phyloP scores from a whole-genome alignment of 2,888 invertebrate species.

The Sesamia inferens region DNA sequence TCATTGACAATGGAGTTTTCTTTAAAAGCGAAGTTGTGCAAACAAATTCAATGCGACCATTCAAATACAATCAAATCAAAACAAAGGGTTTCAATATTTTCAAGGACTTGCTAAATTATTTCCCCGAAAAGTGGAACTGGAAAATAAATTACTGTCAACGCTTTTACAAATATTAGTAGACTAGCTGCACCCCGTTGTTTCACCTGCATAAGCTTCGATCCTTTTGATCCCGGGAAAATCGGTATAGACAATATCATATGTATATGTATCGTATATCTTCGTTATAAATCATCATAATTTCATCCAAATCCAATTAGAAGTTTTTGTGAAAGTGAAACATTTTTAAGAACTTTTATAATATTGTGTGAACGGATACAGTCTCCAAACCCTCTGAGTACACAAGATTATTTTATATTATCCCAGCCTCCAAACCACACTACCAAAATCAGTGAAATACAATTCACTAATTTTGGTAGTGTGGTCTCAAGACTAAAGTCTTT shows the following conservation, averaged over 20 bases:
- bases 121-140: background rate
- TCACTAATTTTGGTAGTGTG: no score
- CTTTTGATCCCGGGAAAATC: no score
- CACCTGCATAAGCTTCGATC: no score
- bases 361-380: slow-evolving; percentile 10
- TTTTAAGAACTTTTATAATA: background rate
- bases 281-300: no score
- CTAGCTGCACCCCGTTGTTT: no score
- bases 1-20: background rate
- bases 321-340: no score
- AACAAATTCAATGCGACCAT: slow-evolving; percentile 5
- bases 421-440: background rate
- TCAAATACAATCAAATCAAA: slow-evolving; percentile 10
- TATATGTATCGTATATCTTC: no score
- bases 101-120: slow-evolving; percentile 2
- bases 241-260: no score
- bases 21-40: background rate
- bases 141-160: slow-evolving; percentile 12
- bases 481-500: no score
- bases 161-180: slow-evolving; percentile 4
- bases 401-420: background rate
- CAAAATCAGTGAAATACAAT: background rate
- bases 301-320: no score
- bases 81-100: slow-evolving; percentile 9
- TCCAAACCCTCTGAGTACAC: background rate